Conservation (phyloP, 1,140 invertebrate species). For the Drosophila novamexicana region DNA sequence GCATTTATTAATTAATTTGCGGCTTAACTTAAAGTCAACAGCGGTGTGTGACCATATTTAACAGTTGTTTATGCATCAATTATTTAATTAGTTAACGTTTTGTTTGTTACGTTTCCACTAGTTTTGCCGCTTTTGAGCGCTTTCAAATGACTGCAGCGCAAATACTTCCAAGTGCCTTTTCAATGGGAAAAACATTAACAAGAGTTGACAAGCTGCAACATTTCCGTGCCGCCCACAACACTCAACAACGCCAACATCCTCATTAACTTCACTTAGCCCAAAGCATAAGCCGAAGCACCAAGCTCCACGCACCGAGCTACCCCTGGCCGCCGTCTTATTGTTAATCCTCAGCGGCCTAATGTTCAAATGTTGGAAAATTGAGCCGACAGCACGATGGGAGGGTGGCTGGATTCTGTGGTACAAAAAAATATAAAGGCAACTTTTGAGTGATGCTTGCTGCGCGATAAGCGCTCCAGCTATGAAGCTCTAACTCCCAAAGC, state of each 20-base stretch:
- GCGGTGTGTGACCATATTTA: conserved; percentile 15
- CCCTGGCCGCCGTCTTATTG: conserved; percentile 52
- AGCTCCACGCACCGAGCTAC: conserved; percentile 1
- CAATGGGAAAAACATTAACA: conserved; percentile 60
- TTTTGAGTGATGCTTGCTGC: conserved; percentile 78
- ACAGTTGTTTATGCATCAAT: conserved; percentile 49
- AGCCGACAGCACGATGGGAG: conserved; percentile 55
- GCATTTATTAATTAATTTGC: conserved; percentile 72
- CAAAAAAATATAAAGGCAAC: conserved; percentile 59
- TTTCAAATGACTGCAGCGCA: conserved; percentile 35
- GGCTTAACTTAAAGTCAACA: conserved; percentile 33
- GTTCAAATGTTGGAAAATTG: conserved; percentile 83
- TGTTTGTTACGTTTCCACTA: conserved; percentile 22
- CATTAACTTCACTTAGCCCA: conserved; percentile 69
- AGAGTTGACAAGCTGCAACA: conserved; percentile 71
- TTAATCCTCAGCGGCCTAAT: conserved; percentile 79
- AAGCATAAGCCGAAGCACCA: conserved; percentile 45
- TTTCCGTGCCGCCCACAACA: conserved; percentile 12
- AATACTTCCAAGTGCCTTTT: conserved; percentile 35
- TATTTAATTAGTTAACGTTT: conserved; percentile 52
- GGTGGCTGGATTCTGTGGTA: not conserved
- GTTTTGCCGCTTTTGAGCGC: conserved; percentile 21
- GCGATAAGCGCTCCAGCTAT: conserved; percentile 66
- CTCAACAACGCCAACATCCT: conserved; percentile 12
- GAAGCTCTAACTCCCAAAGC: conserved; percentile 55